phyloP scores from a whole-genome alignment of 2,888 invertebrate species.

The Athalia circularis region DNA sequence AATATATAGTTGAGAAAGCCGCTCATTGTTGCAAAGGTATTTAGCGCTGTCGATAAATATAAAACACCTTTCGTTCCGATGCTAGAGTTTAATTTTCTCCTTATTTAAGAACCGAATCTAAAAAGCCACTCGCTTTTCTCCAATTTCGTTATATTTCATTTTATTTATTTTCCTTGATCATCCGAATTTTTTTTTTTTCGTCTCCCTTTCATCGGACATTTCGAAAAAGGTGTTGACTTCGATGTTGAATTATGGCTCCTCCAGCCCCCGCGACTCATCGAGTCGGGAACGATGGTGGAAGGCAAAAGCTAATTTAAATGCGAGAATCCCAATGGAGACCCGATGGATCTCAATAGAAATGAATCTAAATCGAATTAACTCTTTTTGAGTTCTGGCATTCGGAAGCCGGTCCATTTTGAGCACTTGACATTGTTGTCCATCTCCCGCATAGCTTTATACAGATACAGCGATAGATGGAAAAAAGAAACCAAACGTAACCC shows the following conservation, averaged over 20 bases:
- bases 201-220: not conserved
- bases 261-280: slow-evolving; percentile 7
- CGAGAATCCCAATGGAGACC: slow-evolving; percentile 26
- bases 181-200: not conserved
- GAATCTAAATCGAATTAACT: slow-evolving; percentile 44
- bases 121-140: slow-evolving; percentile 8
- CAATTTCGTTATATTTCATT: slow-evolving; percentile 13
- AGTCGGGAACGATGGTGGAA: not conserved
- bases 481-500: slow-evolving; percentile 16
- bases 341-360: slow-evolving; percentile 40
- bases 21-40: not conserved
- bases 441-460: not conserved
- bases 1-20: not conserved
- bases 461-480: not conserved
- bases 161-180: not conserved
- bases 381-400: slow-evolving; percentile 31
- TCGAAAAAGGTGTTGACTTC: slow-evolving; percentile 14
- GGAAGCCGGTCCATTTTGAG: slow-evolving; percentile 17
- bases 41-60: slow-evolving; percentile 39
- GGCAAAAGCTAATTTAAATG: slow-evolving; percentile 37
- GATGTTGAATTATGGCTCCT: slow-evolving; percentile 32
- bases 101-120: not conserved
- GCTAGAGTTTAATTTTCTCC: slow-evolving; percentile 33
- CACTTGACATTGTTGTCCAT: slow-evolving; percentile 38
- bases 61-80: slow-evolving; percentile 34